phyloP scores from a whole-genome alignment of 2,888 invertebrate species.

The Cordilura impudica region DNA sequence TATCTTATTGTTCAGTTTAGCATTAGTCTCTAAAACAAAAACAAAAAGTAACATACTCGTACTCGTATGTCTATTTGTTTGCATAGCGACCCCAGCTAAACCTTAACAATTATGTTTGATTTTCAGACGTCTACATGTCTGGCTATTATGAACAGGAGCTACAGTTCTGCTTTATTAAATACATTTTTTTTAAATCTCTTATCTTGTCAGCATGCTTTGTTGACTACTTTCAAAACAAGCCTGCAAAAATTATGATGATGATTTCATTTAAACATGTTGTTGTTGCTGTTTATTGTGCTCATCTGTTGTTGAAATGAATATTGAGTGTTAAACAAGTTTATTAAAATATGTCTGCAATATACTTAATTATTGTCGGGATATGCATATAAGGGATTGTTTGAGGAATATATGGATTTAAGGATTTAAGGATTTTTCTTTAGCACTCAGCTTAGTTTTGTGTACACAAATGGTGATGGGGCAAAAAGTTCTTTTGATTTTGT shows the following conservation, averaged over 20 bases:
- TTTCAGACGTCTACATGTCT: constrained; percentile 53
- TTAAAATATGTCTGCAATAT: background rate
- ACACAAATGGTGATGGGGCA: too few species aligned
- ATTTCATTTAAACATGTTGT: constrained; percentile 44
- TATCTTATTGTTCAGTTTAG: constrained; percentile 48
- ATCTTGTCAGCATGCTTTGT: constrained; percentile 40
- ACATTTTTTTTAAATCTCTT: constrained; percentile 8
- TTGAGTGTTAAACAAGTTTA: constrained; percentile 46
- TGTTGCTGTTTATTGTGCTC: constrained; percentile 11
- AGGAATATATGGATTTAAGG: too few species aligned
- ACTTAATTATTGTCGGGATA: too few species aligned
- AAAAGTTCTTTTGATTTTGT: too few species aligned
- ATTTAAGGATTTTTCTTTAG: too few species aligned
- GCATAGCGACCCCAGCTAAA: too few species aligned
- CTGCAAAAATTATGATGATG: constrained; percentile 49
- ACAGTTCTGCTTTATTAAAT: background rate
- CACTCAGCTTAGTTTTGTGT: too few species aligned
- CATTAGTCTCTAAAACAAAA: constrained; percentile 28
- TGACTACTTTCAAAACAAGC: constrained; percentile 44
- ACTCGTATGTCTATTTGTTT: too few species aligned
- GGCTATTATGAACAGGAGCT: constrained; percentile 18
- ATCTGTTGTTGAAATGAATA: constrained; percentile 2
- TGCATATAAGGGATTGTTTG: too few species aligned
- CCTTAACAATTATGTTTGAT: constrained; percentile 51
- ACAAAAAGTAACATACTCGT: background rate